These are phyloP conservation scores for Paedocypris sp. DNA, from an alignment of 2,113 vertebrate species.

Conservation along the genomic window DNA sequence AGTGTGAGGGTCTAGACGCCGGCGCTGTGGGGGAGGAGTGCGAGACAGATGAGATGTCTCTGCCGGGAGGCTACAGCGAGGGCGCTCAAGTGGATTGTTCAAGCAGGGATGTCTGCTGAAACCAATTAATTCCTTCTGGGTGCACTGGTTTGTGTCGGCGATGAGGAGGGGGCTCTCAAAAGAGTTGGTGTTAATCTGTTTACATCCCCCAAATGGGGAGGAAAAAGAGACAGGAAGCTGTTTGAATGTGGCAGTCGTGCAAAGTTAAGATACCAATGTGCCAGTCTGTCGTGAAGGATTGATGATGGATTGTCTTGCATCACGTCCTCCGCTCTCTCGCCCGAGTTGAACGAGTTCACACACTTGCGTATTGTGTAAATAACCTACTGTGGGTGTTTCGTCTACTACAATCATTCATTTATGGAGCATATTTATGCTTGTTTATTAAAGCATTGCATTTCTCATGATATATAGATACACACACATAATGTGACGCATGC, in stretches of 20 bases:
- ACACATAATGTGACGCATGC: no score
- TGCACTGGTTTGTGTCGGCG: slow-evolving; percentile 56
- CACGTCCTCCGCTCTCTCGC: no score
- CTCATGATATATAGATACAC: no score
- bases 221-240: slow-evolving; percentile 16
- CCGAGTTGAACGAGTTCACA: no score
- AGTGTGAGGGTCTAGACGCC: slow-evolving; percentile 49
- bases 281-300: background rate
- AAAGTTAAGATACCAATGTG: slow-evolving; percentile 11
- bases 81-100: slow-evolving; percentile 18
- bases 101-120: slow-evolving; percentile 48
- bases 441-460: no score
- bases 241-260: slow-evolving; percentile 4
- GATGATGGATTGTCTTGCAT: background rate
- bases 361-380: no score
- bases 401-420: no score
- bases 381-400: no score
- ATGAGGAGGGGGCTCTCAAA: slow-evolving; percentile 38
- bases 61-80: slow-evolving; percentile 45
- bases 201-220: slow-evolving; percentile 54
- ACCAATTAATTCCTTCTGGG: slow-evolving; percentile 65
- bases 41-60: slow-evolving; percentile 49
- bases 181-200: slow-evolving; percentile 60
- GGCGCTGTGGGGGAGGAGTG: slow-evolving; percentile 42
- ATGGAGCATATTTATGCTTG: no score